Evolutionary conservation across 37 sponge, comb jelly and placozoan genomes (phyloP).

Genomic region (Ephydatia muelleri): DNA sequence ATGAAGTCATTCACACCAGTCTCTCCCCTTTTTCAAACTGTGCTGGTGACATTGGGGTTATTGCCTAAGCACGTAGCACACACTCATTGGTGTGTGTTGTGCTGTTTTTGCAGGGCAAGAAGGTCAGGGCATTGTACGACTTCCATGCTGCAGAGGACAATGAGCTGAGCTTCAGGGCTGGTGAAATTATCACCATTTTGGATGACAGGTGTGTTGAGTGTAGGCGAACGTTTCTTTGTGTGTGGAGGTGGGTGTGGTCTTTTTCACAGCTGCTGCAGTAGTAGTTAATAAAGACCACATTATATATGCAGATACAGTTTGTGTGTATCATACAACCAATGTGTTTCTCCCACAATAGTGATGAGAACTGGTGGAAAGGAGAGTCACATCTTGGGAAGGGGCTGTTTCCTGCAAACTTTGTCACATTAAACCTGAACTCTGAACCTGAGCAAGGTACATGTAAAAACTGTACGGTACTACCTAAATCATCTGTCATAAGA

Average conservation of each 20-base stretch:
- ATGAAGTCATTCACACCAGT: no score
- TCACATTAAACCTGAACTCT: slow-evolving; percentile 74
- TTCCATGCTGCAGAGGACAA: slow-evolving; percentile 99
- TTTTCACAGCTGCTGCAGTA: no score
- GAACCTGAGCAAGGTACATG: slow-evolving; percentile 80
- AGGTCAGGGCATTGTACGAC: slow-evolving; percentile 94
- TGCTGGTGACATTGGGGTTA: neutral
- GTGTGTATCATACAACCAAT: neutral
- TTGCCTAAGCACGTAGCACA: neutral
- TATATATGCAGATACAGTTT: no score
- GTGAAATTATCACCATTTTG: slow-evolving; percentile 84
- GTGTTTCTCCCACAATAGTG: slow-evolving; percentile 46
- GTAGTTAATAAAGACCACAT: no score
- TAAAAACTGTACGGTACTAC: no score
- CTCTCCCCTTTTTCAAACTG: no score
- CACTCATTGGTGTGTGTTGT: neutral
- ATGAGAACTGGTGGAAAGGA: slow-evolving; percentile 99
- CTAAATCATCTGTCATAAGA: no score
- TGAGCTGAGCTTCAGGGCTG: slow-evolving; percentile 96
- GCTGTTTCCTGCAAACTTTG: slow-evolving; percentile 96
- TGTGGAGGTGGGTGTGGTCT: neutral
- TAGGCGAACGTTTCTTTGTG: neutral
- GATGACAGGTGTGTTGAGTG: slow-evolving; percentile 61
- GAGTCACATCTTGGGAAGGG: slow-evolving; percentile 78
- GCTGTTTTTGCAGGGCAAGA: slow-evolving; percentile 20